phyloP scores from a whole-genome alignment of 2,797 vertebrate genomes.

The Myoxocephalus aenaeus region DNA sequence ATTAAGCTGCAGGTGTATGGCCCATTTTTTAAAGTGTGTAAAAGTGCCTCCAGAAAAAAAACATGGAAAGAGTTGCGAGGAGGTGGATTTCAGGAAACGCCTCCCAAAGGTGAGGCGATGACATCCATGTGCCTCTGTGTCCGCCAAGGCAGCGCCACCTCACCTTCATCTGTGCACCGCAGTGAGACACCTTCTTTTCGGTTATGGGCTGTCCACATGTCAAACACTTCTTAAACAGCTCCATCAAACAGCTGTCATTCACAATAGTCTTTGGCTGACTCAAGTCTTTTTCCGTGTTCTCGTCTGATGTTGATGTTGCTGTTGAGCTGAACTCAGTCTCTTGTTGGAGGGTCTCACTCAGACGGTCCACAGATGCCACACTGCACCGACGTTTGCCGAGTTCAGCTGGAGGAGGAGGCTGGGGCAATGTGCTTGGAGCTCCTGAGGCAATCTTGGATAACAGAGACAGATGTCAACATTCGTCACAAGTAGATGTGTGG shows the following conservation, averaged over 20 bases:
- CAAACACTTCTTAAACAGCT: slow-evolving; percentile 38
- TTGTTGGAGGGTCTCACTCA: slow-evolving; percentile 7
- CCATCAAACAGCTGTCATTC: slow-evolving; percentile 45
- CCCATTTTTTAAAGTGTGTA: slow-evolving; percentile 27
- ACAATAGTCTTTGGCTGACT: slow-evolving; percentile 35
- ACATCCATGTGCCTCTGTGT: slow-evolving; percentile 38
- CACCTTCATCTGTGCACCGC: slow-evolving; percentile 38
- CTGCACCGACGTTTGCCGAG: not conserved
- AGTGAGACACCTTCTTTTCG: slow-evolving; percentile 24
- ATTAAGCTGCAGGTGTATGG: slow-evolving; percentile 31
- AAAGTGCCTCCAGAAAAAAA: slow-evolving; percentile 37
- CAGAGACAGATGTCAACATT: not conserved
- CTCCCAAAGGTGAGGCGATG: slow-evolving; percentile 34
- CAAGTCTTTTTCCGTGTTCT: not conserved
- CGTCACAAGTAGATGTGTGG: not conserved
- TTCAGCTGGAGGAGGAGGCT: not conserved
- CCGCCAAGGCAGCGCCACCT: slow-evolving; percentile 27
- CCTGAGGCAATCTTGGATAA: not conserved
- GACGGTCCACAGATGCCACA: not conserved
- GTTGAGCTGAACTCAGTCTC: not conserved
- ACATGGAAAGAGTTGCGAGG: slow-evolving; percentile 10
- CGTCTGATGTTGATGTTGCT: not conserved
- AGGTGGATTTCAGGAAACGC: slow-evolving; percentile 39
- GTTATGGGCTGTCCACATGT: slow-evolving; percentile 32
- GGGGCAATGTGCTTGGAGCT: not conserved